Base-by-base conservation (phyloP, 2,113 vertebrate genomes). In the Cyanoderma ruficeps region DNA sequence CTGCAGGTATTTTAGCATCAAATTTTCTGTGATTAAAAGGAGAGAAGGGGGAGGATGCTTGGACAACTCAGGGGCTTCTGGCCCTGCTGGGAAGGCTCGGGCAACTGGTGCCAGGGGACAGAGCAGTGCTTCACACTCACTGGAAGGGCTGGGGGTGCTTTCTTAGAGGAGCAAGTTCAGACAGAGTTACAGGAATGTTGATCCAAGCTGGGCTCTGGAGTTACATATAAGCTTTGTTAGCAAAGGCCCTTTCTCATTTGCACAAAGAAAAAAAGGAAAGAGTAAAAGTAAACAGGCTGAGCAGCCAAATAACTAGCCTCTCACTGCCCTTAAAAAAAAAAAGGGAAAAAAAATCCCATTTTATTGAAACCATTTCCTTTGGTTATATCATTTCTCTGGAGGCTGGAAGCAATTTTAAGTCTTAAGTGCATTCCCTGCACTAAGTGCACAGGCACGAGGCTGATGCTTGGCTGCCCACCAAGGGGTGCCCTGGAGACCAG, bases 341-440 rank as follows among this genome's bases (percentile, higher is more conserved):
- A 11, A 0, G 2, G 2, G 0, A 1, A 11, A 25, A 64, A 75
- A 75, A 91, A 60, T 89, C 79, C 85, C 41, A 13, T 84, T 95
- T 95, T 96, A 97, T 96, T 96, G 85, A 96, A 97, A 91, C 87
- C 76, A 92, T 97, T 96, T 97, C 94, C 94, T 96, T 75, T 80
- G 59, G 83, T 97, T 97, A 94, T 91, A 95, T 97, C 85, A 96
- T 94, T 91, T 93, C 44, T 90, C 74, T 53, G 3, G 70, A 89
- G 88, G 57, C 89, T 95, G 87, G 83, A 96, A 92, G 46, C 70
- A 92, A 95, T 94, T 93, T 79, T 80, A 33, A 71, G 60, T 27
- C 63, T 65, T 67, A 63, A 91, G 79, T 44, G 52, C 1, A 0
- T 52, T 87, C 85, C 39, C 64, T 42, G 56, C 53, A 27, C 42